Evolutionary conservation across 1,140 invertebrate species (phyloP).

Genomic region (silkworm (Bombyx mori)): DNA sequence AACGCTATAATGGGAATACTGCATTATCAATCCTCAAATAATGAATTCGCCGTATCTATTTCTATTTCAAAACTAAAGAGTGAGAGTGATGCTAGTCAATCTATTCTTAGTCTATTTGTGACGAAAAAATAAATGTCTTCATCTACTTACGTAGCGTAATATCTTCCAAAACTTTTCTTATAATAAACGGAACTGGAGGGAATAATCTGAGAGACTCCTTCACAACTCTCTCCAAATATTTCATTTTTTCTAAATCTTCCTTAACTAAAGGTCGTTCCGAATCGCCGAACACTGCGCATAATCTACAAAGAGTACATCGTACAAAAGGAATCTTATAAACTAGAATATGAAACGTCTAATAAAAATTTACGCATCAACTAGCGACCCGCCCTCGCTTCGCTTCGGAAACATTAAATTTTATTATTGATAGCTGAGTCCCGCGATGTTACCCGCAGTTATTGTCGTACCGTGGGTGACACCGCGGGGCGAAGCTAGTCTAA

Average conservation of each 20-base stretch:
- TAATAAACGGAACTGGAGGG: neutral
- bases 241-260: slow-evolving; percentile 52
- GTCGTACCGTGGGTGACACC: too few relatives aligned
- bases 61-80: neutral
- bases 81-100: too few relatives aligned
- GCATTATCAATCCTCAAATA: too few relatives aligned
- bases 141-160: slow-evolving; percentile 42
- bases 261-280: slow-evolving; percentile 30
- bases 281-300: slow-evolving; percentile 37
- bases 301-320: slow-evolving; percentile 19
- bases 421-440: too few relatives aligned
- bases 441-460: too few relatives aligned
- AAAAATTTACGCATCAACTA: neutral
- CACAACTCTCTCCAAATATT: slow-evolving; percentile 80
- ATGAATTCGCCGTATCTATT: too few relatives aligned
- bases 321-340: too few relatives aligned
- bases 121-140: slow-evolving; percentile 2
- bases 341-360: neutral
- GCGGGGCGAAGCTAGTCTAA: too few relatives aligned
- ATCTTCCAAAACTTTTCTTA: slow-evolving; percentile 47
- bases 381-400: too few relatives aligned
- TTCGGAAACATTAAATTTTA: too few relatives aligned
- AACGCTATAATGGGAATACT: too few relatives aligned
- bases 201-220: slow-evolving; percentile 69
- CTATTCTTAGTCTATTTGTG: neutral